Percentiles rank a stretch among this genome's conserved stretches.
phyloP scores from a whole-genome alignment of 2,888 invertebrate genomes.

The Caenorhabditis parvicauda region DNA sequence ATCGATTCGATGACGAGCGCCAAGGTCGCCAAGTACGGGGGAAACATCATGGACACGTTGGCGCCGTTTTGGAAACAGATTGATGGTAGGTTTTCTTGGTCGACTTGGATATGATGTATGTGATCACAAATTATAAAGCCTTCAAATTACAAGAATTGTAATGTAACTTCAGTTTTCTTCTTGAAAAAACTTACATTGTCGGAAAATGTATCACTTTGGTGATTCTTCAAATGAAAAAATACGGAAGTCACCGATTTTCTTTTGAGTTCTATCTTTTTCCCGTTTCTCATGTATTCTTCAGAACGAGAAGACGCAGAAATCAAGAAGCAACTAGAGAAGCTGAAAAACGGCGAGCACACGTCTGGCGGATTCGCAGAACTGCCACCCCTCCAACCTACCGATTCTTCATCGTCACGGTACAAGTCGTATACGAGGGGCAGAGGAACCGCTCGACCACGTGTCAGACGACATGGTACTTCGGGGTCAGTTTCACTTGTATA shows the following conservation, averaged over 20 bases:
- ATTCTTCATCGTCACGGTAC: too few species aligned
- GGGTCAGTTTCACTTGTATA: too few species aligned
- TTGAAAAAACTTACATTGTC: too few species aligned
- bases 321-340: slow-evolving; percentile 30
- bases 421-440: too few species aligned
- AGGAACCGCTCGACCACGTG: too few species aligned
- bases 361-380: slow-evolving; percentile 30
- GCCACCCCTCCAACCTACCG: slow-evolving; percentile 4
- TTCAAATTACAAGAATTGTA: neutral
- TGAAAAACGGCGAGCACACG: slow-evolving; percentile 37
- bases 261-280: too few species aligned
- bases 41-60: slow-evolving; percentile 43
- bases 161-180: too few species aligned
- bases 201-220: too few species aligned
- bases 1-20: slow-evolving; percentile 52
- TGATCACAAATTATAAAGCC: neutral
- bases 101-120: neutral
- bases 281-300: slow-evolving; percentile 9
- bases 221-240: too few species aligned
- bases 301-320: slow-evolving; percentile 47
- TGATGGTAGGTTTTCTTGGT: slow-evolving; percentile 40
- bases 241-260: too few species aligned
- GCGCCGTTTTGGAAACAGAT: slow-evolving; percentile 47
- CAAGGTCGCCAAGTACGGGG: slow-evolving; percentile 44
- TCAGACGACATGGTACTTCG: too few species aligned